Conservation (phyloP, 2,888 invertebrate species). For the Nomada lathburiana region DNA sequence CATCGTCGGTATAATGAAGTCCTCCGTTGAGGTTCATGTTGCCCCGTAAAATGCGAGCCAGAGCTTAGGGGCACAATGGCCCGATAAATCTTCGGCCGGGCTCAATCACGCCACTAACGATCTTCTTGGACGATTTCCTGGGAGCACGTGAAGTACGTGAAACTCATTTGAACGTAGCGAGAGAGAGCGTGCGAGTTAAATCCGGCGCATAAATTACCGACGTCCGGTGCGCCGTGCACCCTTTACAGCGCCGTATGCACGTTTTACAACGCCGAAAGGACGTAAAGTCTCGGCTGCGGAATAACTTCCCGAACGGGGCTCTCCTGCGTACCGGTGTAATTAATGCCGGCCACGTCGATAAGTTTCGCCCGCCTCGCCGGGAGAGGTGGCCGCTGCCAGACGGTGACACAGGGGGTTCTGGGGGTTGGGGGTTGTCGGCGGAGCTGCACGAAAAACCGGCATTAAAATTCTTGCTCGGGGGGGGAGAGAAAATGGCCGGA, state of each 20-base stretch:
- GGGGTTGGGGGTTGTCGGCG: no score
- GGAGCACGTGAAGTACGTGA: slow-evolving; percentile 37
- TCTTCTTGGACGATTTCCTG: slow-evolving; percentile 51
- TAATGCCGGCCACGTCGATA: slow-evolving; percentile 66
- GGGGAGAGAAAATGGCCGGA: slow-evolving; percentile 4
- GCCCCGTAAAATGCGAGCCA: slow-evolving; percentile 39
- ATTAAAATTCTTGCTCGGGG: slow-evolving; percentile 43
- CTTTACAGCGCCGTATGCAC: slow-evolving; percentile 48
- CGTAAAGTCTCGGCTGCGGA: slow-evolving; percentile 56
- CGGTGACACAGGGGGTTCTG: background rate
- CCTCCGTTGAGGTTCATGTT: slow-evolving; percentile 25
- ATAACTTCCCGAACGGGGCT: slow-evolving; percentile 59
- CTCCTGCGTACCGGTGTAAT: slow-evolving; percentile 57
- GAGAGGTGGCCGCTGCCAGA: slow-evolving; percentile 37
- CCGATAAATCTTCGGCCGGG: slow-evolving; percentile 35
- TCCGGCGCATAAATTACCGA: slow-evolving; percentile 66
- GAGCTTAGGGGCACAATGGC: slow-evolving; percentile 38
- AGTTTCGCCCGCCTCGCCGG: slow-evolving; percentile 46
- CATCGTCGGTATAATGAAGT: slow-evolving; percentile 42
- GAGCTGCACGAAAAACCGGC: slow-evolving; percentile 23
- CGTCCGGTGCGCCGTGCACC: slow-evolving; percentile 46
- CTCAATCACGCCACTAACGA: slow-evolving; percentile 53
- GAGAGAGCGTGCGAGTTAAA: slow-evolving; percentile 47
- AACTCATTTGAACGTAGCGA: slow-evolving; percentile 50
- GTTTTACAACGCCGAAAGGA: slow-evolving; percentile 63